Evolutionary conservation across 2,888 invertebrate species (phyloP).

Genomic region (Aradus depressus): DNA sequence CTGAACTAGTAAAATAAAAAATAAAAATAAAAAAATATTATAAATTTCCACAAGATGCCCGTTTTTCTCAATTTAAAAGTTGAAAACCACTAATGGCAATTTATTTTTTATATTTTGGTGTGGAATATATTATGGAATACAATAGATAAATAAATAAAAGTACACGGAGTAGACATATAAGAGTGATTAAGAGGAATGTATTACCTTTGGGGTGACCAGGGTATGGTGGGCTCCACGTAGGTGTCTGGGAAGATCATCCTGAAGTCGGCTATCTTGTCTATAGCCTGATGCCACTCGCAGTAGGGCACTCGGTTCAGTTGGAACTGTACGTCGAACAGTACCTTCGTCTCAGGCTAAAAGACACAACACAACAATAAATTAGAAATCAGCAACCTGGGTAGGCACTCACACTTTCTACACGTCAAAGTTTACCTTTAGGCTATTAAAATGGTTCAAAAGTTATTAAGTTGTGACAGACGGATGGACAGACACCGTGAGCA

Average conservation of each 20-base stretch:
- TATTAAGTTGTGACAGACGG: too few species aligned
- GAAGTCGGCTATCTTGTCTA: constrained; percentile 61
- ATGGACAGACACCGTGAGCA: too few species aligned
- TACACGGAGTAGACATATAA: background rate
- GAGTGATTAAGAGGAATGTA: too few species aligned
- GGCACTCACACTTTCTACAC: too few species aligned
- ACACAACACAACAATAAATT: constrained; percentile 1
- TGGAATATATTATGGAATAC: background rate
- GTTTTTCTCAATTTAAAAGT: too few species aligned
- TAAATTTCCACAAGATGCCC: too few species aligned
- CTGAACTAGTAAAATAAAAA: too few species aligned
- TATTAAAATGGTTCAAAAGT: too few species aligned
- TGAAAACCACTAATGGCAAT: too few species aligned
- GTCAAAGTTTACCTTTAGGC: too few species aligned
- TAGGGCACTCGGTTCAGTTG: constrained; percentile 67
- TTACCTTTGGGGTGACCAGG: constrained; percentile 52
- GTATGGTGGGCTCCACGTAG: constrained; percentile 49
- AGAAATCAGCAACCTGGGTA: background rate
- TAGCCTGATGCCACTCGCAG: constrained; percentile 74
- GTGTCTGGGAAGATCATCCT: constrained; percentile 61
- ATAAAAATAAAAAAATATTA: too few species aligned
- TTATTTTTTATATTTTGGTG: too few species aligned
- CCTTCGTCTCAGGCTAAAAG: constrained; percentile 44
- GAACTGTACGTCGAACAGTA: constrained; percentile 64
- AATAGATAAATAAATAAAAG: background rate